phyloP scores from a whole-genome alignment of 2,113 vertebrate species.

The Thunnus maccoyii region DNA sequence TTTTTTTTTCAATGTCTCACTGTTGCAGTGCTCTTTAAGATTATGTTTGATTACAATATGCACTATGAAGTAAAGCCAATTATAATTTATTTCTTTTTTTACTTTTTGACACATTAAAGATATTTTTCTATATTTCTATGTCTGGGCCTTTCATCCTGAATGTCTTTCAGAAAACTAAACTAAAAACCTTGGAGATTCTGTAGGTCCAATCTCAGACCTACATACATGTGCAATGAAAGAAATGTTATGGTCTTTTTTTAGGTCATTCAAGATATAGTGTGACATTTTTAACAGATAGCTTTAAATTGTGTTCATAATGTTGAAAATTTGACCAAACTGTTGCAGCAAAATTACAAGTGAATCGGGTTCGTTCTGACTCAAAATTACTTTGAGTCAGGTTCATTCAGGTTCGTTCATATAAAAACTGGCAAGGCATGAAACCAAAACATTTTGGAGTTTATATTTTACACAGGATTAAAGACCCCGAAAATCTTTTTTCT shows the following conservation, averaged over 20 bases:
- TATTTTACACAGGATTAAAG: no score
- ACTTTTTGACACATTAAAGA: conserved; percentile 80
- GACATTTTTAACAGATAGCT: not conserved
- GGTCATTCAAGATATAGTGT: no score
- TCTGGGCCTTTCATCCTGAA: not conserved
- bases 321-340: not conserved
- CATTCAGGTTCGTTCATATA: no score
- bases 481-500: no score
- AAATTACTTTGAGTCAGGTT: no score
- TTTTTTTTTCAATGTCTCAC: conserved; percentile 19
- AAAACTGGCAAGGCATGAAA: no score
- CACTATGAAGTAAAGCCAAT: conserved; percentile 57
- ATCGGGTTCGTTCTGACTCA: no score
- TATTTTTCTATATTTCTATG: conserved; percentile 78
- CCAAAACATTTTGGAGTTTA: no score
- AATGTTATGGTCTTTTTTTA: no score
- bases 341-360: no score
- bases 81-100: conserved; percentile 77
- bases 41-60: conserved; percentile 49
- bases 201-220: not conserved
- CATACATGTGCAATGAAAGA: not conserved
- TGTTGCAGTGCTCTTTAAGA: conserved; percentile 24
- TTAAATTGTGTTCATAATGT: not conserved
- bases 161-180: not conserved
- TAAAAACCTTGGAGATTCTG: not conserved